Evolutionary conservation across 2,797 vertebrate species (phyloP), one percentile per base, ranked within the genome.

Genomic region (Octomys mimax): DNA sequence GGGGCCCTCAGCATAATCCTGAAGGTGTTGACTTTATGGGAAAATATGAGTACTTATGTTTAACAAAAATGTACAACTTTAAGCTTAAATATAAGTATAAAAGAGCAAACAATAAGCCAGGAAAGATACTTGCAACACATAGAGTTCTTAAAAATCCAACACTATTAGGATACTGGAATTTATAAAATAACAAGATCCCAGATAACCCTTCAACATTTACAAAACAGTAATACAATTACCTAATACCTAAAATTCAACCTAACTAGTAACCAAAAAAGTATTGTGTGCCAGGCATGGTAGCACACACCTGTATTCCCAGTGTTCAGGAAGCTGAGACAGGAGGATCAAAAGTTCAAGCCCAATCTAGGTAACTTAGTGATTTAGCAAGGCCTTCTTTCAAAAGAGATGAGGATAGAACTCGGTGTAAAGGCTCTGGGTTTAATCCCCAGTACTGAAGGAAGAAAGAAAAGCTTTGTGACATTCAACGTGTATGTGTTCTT

Each of bases 181-280:
- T 52, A 66, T 93, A 89, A 93, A 89, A 66, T 13, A 96, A 93
- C 19, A 92, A 85, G 92, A 77, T 57, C 24, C 64, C 42, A 61
- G 39, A 64, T 84, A 91, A 91, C 75, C 75, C 42, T 80, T 21
- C 11, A 93, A 80, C 33, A 85, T 93, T 81, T 87, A 93, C 5
- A 93, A 83, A 96, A 85, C 71, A 62, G 42, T 66, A 88, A 95
- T 70, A 73, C n/a, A 92, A 46, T 89, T 95, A 91, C 18, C 31
- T 22, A 85, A 36, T 85, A 61, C 46, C 62, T 54, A 73, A 36
- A 93, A 89, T 82, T 87, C 62, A 84, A 61, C 24, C 54, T 92
- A 28, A 91, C 46, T 66, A 92, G 54, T 73, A 90, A 80, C 19
- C 12, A 68, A 84, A 62, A 52, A 81, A 91, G 9, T 70, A 86